Evolutionary conservation across 2,888 invertebrate species (phyloP).

Genomic region (Meteorus colon): DNA sequence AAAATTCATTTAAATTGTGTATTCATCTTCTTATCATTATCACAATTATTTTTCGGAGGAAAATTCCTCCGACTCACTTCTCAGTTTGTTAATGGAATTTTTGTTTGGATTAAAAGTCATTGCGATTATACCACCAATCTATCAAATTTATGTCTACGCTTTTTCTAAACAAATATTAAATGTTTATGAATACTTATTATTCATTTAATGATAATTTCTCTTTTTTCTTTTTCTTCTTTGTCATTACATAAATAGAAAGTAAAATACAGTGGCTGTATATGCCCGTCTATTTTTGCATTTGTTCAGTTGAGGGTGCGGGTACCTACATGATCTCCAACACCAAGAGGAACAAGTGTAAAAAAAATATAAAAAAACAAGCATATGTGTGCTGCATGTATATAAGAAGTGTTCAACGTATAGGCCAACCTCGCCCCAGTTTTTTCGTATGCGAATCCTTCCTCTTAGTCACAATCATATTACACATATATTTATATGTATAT

Average conservation of each 20-base stretch:
- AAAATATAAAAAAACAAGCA: neutral
- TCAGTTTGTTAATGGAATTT: no score
- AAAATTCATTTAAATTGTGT: no score
- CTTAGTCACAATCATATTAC: neutral
- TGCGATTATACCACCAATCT: no score
- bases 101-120: no score
- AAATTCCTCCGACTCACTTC: no score
- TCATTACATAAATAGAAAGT: neutral
- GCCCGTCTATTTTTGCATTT: neutral
- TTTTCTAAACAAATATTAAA: neutral
- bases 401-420: neutral
- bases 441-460: neutral
- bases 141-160: no score
- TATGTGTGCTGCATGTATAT: neutral
- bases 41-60: no score
- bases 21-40: no score
- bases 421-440: constrained; percentile 36
- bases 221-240: neutral
- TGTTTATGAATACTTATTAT: neutral
- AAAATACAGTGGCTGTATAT: neutral
- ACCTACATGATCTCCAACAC: constrained; percentile 15
- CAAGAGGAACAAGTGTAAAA: neutral
- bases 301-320: constrained; percentile 28
- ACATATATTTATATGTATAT: neutral
- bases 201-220: neutral